phyloP scores from a whole-genome alignment of 2,113 vertebrate species.

The Sakesphorus luctuosus region DNA sequence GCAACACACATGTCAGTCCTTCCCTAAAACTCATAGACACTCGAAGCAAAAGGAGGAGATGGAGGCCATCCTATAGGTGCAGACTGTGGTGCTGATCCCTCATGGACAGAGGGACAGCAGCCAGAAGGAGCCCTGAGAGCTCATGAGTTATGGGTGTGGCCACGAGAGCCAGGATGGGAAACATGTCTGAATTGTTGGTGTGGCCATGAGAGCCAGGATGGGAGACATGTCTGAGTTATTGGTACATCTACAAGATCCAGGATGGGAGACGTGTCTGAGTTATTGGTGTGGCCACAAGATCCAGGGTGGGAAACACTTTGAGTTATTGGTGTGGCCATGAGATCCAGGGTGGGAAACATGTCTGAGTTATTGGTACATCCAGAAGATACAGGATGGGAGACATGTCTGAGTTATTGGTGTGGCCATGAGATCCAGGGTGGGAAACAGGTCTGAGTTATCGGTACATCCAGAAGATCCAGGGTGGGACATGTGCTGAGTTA shows the following conservation, averaged over 20 bases:
- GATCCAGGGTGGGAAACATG: background rate
- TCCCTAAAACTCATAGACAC: background rate
- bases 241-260: background rate
- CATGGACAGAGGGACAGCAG: background rate
- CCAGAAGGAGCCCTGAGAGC: background rate
- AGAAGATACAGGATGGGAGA: background rate
- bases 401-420: background rate
- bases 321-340: background rate
- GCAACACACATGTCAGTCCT: background rate
- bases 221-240: background rate
- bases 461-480: background rate
- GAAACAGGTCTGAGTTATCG: background rate
- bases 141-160: too few species aligned
- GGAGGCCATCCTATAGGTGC: background rate
- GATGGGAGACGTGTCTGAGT: background rate
- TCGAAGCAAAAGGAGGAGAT: background rate
- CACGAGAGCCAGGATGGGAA: too few species aligned
- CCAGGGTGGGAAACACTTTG: background rate
- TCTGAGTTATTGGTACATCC: background rate
- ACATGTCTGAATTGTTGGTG: too few species aligned
- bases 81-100: background rate
- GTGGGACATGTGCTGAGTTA: background rate
- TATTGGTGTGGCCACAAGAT: background rate
- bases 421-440: background rate
- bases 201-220: too few species aligned